Evolutionary conservation across 2,113 vertebrate genomes (phyloP), one percentile per base, ranked within the genome.

Genomic region (Scomber colias): DNA sequence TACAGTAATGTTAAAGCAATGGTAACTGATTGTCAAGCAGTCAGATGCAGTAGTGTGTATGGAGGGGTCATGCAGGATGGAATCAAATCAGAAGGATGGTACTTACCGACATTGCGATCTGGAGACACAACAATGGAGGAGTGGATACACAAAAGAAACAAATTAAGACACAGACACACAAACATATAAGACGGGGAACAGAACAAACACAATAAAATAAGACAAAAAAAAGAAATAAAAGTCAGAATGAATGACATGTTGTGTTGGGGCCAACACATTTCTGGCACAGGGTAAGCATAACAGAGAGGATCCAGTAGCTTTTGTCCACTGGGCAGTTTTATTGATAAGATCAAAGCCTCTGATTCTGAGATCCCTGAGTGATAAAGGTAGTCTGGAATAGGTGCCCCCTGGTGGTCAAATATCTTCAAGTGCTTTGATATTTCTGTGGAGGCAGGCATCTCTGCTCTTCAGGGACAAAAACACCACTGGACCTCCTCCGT

Each of bases 31-130:
- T 46, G 61, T 69, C 83, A 89, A 75, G 89, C 88, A 89, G 85
- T 72, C 55, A 57, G 76, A 77, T 76, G 73, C 86, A 75, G 59
- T n/a, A 45, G 54, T 67, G 81, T 79, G 62, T 68, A 77, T 82
- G 85, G 90, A 94, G 94, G 92, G 88, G 82, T 71, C 97, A 97
- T 98, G 97, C 97, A 90, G 94, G 67, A 96, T 94, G 94, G 81
- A 77, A 50, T 74, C 94, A 96, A 96, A 93, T 94, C 96, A 89
- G 95, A 96, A 96, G 94, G 96, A 97, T 99, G 97, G 93, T 98
- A 99, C 98, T 99, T 99, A 99, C 98, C 98, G 71, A 98, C 97
- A 63, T 97, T 97, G 95, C 96, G 97, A 96, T 96, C 98, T 99
- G 97, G 95, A 96, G 95, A 99, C 96, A 97, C 95, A 95, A 98